Evolutionary conservation across 2,113 vertebrate species (phyloP).

Genomic region (Laticauda laticaudata): DNA sequence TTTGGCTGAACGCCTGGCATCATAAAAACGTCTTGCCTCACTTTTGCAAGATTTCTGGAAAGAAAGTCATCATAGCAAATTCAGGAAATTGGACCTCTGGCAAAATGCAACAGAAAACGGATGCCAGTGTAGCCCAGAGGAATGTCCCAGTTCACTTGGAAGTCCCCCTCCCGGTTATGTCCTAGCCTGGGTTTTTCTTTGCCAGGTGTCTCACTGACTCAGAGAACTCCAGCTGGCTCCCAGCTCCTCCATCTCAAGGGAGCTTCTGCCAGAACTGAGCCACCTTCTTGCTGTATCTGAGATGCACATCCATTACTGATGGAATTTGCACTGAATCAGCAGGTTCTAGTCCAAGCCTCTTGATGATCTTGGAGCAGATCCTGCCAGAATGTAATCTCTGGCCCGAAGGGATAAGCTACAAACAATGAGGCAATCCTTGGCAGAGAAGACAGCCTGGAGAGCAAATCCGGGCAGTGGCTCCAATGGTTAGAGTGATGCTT

Average conservation of each 20-base stretch:
- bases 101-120: background rate
- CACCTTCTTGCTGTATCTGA: rapidly evolving
- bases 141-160: background rate
- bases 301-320: rapidly evolving
- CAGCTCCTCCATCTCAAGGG: rapidly evolving
- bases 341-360: background rate
- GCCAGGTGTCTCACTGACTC: background rate
- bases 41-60: constrained; percentile 4
- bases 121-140: background rate
- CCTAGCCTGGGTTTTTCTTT: background rate
- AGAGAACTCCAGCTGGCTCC: background rate
- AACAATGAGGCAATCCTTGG: background rate
- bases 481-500: background rate
- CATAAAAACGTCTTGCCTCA: background rate
- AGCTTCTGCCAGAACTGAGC: background rate
- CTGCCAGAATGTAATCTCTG: constrained; percentile 13
- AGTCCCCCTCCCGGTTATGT: background rate
- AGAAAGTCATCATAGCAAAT: background rate
- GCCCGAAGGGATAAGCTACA: background rate
- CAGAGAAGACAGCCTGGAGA: background rate
- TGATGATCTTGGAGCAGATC: background rate
- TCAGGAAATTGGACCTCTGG: background rate
- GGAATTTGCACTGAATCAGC: constrained; percentile 12
- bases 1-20: background rate
- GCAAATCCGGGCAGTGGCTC: background rate